phyloP scores from a whole-genome alignment of 2,797 vertebrate species.

The Periophthalmus magnuspinnatus region DNA sequence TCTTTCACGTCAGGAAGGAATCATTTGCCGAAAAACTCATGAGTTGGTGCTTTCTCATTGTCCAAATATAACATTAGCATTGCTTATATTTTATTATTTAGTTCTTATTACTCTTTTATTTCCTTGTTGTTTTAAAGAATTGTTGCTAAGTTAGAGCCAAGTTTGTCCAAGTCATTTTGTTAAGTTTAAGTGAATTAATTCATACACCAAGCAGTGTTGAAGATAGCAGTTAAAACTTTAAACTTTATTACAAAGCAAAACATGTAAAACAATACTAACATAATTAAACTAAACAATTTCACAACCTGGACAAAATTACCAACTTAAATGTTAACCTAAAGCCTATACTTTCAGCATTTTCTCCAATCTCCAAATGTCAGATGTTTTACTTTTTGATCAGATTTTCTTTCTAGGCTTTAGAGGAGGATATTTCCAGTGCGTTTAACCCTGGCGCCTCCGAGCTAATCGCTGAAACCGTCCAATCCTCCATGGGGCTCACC shows the following conservation, averaged over 20 bases:
- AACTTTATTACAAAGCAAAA: no score
- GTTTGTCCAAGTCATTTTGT: no score
- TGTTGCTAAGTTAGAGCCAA: background rate
- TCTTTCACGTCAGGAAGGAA: no score
- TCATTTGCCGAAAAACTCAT: no score
- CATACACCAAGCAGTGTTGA: no score
- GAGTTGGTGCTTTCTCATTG: no score
- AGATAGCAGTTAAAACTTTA: no score
- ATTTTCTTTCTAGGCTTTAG: background rate
- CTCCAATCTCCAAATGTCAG: background rate
- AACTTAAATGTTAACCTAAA: no score
- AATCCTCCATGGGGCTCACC: conserved; percentile 45
- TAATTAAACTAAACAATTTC: no score
- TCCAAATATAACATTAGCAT: background rate
- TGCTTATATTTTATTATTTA: background rate
- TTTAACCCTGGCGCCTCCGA: conserved; percentile 34
- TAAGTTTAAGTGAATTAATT: background rate
- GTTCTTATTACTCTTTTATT: background rate
- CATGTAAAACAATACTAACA: no score
- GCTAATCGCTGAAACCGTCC: conserved; percentile 54
- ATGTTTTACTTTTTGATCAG: background rate
- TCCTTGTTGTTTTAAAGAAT: background rate
- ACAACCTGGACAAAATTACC: background rate
- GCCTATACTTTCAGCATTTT: no score
- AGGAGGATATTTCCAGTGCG: conserved; percentile 5